Conservation (phyloP, 2,797 vertebrate species). For the Spondyliosoma cantharus region DNA sequence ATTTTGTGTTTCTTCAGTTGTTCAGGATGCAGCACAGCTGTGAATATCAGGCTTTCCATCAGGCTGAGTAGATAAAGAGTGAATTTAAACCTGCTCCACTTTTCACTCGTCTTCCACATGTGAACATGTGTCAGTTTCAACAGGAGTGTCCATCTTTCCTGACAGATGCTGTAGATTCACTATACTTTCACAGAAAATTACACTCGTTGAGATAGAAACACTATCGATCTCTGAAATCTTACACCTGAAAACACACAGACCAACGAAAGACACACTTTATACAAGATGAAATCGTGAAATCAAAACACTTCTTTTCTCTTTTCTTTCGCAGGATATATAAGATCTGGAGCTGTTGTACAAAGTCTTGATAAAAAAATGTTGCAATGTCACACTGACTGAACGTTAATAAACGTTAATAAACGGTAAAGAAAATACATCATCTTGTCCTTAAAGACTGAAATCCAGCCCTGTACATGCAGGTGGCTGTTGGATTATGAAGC, state of each 20-base stretch:
- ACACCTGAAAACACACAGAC: slow-evolving; percentile 6
- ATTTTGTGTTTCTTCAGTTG: no score
- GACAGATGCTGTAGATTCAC: not conserved
- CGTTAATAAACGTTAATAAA: not conserved
- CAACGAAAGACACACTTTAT: slow-evolving; percentile 20
- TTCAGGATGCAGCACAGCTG: no score
- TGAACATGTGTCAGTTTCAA: not conserved
- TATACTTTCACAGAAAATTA: not conserved
- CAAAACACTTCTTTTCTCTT: slow-evolving; percentile 9
- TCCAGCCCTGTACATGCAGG: slow-evolving; percentile 12
- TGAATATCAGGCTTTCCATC: no score
- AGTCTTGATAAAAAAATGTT: slow-evolving; percentile 18
- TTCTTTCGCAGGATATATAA: not conserved
- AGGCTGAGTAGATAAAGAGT: no score
- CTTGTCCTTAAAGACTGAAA: slow-evolving; percentile 26
- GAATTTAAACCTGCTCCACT: no score
- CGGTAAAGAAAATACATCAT: slow-evolving; percentile 1
- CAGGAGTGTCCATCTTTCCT: not conserved
- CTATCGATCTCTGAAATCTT: slow-evolving; percentile 8
- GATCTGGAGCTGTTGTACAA: slow-evolving; percentile 9
- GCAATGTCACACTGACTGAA: not conserved
- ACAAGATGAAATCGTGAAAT: slow-evolving; percentile 30
- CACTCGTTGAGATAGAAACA: slow-evolving; percentile 10
- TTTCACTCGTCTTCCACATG: no score
- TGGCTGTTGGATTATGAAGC: slow-evolving; percentile 8